Conservation (phyloP, 2,797 vertebrate species). For the Chromobotia macracanthus region DNA sequence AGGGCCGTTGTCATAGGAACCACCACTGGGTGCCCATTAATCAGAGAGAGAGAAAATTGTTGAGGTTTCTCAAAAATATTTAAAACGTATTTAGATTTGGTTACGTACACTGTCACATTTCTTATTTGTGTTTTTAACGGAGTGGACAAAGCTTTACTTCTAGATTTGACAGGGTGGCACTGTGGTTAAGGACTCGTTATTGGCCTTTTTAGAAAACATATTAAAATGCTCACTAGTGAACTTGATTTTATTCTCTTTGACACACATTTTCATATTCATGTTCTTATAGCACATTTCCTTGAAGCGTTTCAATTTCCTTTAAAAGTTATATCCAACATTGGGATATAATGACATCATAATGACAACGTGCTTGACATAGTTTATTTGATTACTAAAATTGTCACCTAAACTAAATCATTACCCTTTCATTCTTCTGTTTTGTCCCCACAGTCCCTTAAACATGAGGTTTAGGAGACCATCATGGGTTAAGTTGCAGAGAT, state of each 20-base stretch:
- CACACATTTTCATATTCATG: not conserved
- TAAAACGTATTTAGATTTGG: conserved; percentile 54
- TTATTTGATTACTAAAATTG: too few species aligned
- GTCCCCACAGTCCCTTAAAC: not conserved
- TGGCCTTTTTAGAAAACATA: conserved; percentile 15
- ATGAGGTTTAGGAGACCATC: not conserved
- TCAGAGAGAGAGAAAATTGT: conserved; percentile 74
- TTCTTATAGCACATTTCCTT: not conserved
- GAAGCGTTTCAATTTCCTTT: too few species aligned
- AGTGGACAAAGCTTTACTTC: not conserved
- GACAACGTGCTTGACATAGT: too few species aligned
- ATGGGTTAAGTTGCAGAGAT: conserved; percentile 22
- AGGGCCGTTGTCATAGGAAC: conserved; percentile 84
- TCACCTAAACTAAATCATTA: not conserved
- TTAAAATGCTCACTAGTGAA: conserved; percentile 9
- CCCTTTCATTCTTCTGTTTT: not conserved
- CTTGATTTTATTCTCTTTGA: conserved; percentile 3
- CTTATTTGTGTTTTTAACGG: conserved; percentile 46
- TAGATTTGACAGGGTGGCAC: not conserved
- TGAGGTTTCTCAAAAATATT: conserved; percentile 71
- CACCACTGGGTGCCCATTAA: conserved; percentile 79
- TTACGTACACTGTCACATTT: conserved; percentile 52
- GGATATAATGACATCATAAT: too few species aligned
- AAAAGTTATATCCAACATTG: too few species aligned
- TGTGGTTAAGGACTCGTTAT: conserved; percentile 2